Evolutionary conservation across 2,888 invertebrate genomes (phyloP).

Genomic region (Heliconius sara): DNA sequence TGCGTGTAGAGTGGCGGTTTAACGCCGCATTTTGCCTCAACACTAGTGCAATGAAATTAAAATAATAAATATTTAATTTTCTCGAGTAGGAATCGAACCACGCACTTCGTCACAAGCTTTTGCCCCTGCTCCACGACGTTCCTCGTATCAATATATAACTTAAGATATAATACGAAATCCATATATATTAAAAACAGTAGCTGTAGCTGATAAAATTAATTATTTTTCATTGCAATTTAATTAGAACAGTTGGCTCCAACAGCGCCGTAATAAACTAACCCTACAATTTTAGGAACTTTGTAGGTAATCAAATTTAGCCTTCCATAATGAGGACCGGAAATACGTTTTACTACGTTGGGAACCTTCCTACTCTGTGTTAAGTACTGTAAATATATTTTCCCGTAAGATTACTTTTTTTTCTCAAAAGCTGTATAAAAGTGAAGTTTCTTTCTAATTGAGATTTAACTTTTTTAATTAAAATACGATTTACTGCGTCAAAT

Average conservation of each 20-base stretch:
- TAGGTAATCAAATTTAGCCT: constrained; percentile 44
- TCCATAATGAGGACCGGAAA: constrained; percentile 38
- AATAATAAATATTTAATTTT: too few relatives aligned
- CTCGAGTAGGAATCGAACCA: too few relatives aligned
- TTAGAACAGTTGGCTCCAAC: constrained; percentile 30
- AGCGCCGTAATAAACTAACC: constrained; percentile 40
- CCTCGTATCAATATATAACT: not conserved
- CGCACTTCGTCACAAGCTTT: too few relatives aligned
- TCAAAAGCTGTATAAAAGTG: not conserved
- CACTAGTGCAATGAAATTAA: too few relatives aligned
- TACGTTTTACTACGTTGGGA: constrained; percentile 33
- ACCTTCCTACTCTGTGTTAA: constrained; percentile 17
- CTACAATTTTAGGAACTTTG: constrained; percentile 44
- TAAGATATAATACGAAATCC: not conserved
- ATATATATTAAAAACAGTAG: constrained; percentile 6
- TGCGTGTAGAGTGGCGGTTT: too few relatives aligned
- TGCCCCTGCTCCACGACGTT: too few relatives aligned
- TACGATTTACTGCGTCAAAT: too few relatives aligned
- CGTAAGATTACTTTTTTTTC: not conserved
- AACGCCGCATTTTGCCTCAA: too few relatives aligned
- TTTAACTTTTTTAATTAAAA: too few relatives aligned
- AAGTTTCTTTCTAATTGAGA: too few relatives aligned
- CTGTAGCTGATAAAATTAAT: constrained; percentile 27
- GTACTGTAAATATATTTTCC: not conserved
- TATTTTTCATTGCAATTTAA: constrained; percentile 33